phyloP scores from a whole-genome alignment of 2,797 vertebrate species.

The Melanotaenia trifasciata region DNA sequence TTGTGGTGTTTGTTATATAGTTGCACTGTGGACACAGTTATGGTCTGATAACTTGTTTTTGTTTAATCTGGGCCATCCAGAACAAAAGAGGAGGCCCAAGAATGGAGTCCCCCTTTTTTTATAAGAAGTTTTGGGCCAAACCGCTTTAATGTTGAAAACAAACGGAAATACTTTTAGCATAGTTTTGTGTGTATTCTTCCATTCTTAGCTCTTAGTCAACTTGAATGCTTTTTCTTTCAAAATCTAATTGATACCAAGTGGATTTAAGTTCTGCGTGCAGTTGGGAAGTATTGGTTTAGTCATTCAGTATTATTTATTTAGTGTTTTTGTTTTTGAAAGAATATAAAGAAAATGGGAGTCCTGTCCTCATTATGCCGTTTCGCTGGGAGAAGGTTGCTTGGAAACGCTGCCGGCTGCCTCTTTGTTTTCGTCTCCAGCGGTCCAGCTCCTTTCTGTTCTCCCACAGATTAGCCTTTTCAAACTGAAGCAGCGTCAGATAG shows the following conservation, averaged over 20 bases:
- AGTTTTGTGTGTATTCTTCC: too few species aligned
- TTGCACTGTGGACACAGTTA: background rate
- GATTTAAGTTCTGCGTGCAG: background rate
- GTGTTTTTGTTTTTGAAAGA: background rate
- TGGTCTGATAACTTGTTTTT: background rate
- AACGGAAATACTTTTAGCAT: too few species aligned
- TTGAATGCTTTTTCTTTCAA: too few species aligned
- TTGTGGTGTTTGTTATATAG: too few species aligned
- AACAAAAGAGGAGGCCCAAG: background rate
- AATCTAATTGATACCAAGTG: too few species aligned
- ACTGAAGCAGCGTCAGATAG: constrained; percentile 8
- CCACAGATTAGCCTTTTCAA: constrained; percentile 64
- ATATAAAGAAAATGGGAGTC: background rate
- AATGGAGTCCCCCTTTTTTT: too few species aligned
- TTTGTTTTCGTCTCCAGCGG: constrained; percentile 32
- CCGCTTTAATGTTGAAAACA: too few species aligned
- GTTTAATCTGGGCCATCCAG: background rate
- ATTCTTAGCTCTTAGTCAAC: too few species aligned
- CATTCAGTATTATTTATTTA: background rate
- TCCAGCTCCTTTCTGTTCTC: constrained; percentile 33
- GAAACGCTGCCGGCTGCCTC: constrained; percentile 22
- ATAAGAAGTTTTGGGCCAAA: background rate
- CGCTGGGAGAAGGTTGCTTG: constrained; percentile 31
- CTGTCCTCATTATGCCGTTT: background rate
- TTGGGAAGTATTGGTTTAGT: background rate